Evolutionary conservation across 2,888 invertebrate genomes (phyloP).

Genomic region (Sesia apiformis): DNA sequence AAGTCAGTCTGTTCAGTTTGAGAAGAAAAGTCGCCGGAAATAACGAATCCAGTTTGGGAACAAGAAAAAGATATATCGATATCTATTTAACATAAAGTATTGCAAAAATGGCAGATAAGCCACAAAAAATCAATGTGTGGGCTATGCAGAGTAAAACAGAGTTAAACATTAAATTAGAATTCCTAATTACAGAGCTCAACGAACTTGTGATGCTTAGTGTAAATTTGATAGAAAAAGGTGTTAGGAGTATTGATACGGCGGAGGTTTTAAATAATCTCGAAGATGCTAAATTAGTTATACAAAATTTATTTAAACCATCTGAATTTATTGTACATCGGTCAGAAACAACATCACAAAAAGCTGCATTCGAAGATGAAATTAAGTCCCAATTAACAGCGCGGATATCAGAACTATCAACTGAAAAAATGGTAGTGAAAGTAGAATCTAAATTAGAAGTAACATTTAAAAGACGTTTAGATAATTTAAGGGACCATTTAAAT

Average conservation of each 20-base stretch:
- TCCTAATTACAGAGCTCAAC: constrained; percentile 15
- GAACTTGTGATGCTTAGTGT: constrained; percentile 19
- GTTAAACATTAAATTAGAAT: constrained; percentile 10
- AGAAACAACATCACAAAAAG: background rate
- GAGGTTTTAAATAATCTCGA: constrained; percentile 21
- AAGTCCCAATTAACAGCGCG: background rate
- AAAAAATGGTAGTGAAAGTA: background rate
- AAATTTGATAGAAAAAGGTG: constrained; percentile 15
- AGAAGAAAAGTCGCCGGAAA: no score
- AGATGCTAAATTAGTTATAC: constrained; percentile 14
- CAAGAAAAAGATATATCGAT: no score
- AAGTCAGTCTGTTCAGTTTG: no score
- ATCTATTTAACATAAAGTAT: no score
- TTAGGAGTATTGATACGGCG: constrained; percentile 12
- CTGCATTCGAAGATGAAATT: constrained; percentile 1
- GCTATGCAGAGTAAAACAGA: background rate
- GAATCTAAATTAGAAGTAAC: background rate
- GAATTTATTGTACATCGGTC: background rate
- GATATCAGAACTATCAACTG: constrained; percentile 1
- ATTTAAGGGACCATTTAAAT: constrained; percentile 17
- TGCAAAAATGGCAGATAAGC: no score
- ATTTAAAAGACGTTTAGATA: constrained; percentile 12
- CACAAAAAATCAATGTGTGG: no score
- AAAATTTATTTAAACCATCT: constrained; percentile 7
- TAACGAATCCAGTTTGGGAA: no score